Conservation (phyloP, 1,140 invertebrate species). For the Drosophila tristis region DNA sequence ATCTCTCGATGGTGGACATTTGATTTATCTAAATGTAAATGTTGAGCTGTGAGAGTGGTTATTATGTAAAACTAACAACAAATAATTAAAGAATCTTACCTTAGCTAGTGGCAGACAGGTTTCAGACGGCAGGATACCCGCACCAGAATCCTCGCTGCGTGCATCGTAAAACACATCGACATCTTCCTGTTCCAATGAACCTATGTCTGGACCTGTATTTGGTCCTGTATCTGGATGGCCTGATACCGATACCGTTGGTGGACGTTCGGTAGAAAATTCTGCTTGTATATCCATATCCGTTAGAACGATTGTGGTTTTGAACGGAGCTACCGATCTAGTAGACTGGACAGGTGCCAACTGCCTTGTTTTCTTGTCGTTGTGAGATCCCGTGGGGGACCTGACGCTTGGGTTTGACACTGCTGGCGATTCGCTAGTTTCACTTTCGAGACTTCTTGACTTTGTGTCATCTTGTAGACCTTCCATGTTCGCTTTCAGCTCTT, state of each 20-base stretch:
- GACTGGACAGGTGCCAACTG: not conserved
- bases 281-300: not conserved
- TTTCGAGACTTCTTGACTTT: conserved; percentile 65
- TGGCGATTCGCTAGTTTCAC: conserved; percentile 44
- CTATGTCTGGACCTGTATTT: not conserved
- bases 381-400: not conserved
- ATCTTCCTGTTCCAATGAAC: conserved; percentile 54
- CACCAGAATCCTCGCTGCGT: conserved; percentile 70
- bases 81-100: conserved; percentile 16
- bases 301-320: not conserved
- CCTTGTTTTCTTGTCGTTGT: not conserved
- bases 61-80: no score
- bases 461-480: conserved; percentile 71
- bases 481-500: conserved; percentile 77
- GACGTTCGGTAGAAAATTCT: not conserved
- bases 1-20: no score
- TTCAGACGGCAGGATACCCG: conserved; percentile 11
- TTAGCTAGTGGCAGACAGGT: not conserved
- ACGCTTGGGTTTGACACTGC: not conserved
- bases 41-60: no score
- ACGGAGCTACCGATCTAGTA: no score
- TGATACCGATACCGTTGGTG: no score
- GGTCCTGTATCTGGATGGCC: not conserved
- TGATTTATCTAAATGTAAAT: no score
- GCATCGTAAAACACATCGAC: conserved; percentile 82